These are phyloP conservation scores for Ictalurus punctatus DNA, from an alignment of 2,113 vertebrate genomes.

Conservation along the genomic window DNA sequence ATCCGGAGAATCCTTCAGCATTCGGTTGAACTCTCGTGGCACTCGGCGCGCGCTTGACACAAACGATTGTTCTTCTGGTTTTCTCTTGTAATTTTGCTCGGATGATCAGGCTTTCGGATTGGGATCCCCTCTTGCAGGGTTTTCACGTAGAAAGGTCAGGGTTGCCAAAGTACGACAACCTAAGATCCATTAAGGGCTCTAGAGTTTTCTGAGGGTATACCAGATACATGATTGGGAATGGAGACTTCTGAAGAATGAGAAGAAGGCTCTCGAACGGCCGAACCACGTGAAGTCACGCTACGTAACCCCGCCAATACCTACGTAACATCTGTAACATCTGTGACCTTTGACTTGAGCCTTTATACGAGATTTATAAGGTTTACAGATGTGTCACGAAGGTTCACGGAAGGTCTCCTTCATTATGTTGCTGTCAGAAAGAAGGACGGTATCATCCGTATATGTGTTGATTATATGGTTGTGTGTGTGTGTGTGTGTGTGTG, in stretches of 20 bases:
- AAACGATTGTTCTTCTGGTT: too few relatives aligned
- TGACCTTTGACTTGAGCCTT: background rate
- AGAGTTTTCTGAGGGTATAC: too few relatives aligned
- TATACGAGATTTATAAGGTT: background rate
- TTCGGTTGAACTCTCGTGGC: background rate
- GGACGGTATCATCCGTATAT: background rate
- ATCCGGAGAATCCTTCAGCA: background rate
- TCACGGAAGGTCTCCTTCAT: background rate
- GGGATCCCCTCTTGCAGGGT: too few relatives aligned
- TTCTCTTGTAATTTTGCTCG: too few relatives aligned
- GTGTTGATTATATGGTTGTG: background rate
- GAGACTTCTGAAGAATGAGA: too few relatives aligned
- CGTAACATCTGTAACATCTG: background rate
- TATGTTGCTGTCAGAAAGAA: background rate
- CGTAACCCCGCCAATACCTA: background rate
- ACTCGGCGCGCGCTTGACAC: too few relatives aligned
- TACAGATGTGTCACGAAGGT: background rate
- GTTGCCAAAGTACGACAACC: background rate
- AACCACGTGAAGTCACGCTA: too few relatives aligned
- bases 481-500: background rate
- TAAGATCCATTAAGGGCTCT: background rate
- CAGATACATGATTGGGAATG: too few relatives aligned
- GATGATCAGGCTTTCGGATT: too few relatives aligned
- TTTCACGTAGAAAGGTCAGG: background rate
- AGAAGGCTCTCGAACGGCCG: too few relatives aligned